Percentiles rank a stretch among this genome's conserved stretches.
phyloP scores from a whole-genome alignment of 2,888 invertebrate genomes.

The Iselma pallidipennis region DNA sequence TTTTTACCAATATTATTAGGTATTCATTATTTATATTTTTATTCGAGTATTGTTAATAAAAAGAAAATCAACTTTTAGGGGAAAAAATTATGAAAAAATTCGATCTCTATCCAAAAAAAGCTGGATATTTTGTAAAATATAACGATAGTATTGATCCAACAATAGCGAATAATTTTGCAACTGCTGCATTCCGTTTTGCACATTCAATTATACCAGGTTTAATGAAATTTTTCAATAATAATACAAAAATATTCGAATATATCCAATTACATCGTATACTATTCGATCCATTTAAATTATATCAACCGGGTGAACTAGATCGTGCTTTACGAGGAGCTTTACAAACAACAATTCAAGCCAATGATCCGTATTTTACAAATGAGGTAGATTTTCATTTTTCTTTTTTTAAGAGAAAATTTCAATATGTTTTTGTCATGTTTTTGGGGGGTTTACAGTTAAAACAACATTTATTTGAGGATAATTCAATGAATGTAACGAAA shows the following conservation, averaged over 20 bases:
- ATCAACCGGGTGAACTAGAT: slow-evolving; percentile 65
- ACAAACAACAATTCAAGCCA: slow-evolving; percentile 65
- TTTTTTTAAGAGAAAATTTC: neutral
- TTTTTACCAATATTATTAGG: slow-evolving; percentile 80
- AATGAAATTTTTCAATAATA: slow-evolving; percentile 66
- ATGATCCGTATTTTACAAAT: slow-evolving; percentile 65
- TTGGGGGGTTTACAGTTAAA: slow-evolving; percentile 61
- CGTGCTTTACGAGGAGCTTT: slow-evolving; percentile 69
- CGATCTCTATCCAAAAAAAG: slow-evolving; percentile 58
- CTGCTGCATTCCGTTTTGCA: slow-evolving; percentile 86
- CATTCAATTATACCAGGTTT: slow-evolving; percentile 82
- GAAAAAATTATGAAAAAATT: slow-evolving; percentile 60
- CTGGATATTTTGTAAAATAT: slow-evolving; percentile 63
- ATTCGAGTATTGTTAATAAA: neutral
- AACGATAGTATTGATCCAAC: slow-evolving; percentile 71
- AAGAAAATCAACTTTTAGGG: slow-evolving; percentile 53
- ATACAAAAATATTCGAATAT: slow-evolving; percentile 60
- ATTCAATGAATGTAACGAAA: slow-evolving; percentile 38
- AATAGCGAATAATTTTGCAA: slow-evolving; percentile 83
- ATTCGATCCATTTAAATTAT: slow-evolving; percentile 78
- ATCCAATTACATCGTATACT: slow-evolving; percentile 77
- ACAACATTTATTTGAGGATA: slow-evolving; percentile 68
- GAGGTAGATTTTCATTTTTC: slow-evolving; percentile 57
- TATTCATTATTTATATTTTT: slow-evolving; percentile 28
- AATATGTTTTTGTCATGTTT: neutral